phyloP scores from a whole-genome alignment of 2,888 invertebrate species.

The Philereme transversata region DNA sequence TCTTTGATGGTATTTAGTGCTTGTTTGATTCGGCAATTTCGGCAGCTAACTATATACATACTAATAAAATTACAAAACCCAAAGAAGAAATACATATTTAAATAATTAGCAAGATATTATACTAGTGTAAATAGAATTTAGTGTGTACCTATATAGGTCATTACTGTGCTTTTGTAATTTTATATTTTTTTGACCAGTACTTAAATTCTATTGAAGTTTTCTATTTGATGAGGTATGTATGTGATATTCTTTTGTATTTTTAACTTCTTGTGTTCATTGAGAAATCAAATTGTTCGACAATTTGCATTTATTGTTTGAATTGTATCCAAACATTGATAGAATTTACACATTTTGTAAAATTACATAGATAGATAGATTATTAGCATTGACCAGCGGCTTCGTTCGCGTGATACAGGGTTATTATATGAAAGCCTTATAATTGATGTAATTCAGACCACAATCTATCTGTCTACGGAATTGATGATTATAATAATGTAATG shows the following conservation, averaged over 20 bases:
- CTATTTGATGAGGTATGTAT: not conserved
- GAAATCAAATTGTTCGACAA: constrained; percentile 62
- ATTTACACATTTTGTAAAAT: too few species aligned
- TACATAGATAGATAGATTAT: too few species aligned
- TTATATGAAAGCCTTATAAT: too few species aligned
- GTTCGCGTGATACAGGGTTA: too few species aligned
- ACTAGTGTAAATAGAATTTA: not conserved
- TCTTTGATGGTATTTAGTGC: constrained; percentile 9
- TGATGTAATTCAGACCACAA: too few species aligned
- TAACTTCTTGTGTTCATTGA: constrained; percentile 13
- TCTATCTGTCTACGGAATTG: too few species aligned
- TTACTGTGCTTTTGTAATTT: not conserved
- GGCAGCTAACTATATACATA: not conserved
- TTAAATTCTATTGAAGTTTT: not conserved
- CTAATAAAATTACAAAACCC: constrained; percentile 9
- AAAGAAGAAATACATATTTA: constrained; percentile 10
- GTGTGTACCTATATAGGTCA: not conserved
- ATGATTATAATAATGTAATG: too few species aligned
- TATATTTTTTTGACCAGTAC: not conserved
- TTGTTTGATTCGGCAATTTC: not conserved
- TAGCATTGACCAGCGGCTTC: too few species aligned
- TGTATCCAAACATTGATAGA: too few species aligned
- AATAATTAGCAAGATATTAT: not conserved
- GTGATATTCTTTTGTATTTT: not conserved
- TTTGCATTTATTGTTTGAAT: constrained; percentile 52